Evolutionary conservation across 2,888 invertebrate species (phyloP).

Genomic region (Fissipunctia ypsillon): DNA sequence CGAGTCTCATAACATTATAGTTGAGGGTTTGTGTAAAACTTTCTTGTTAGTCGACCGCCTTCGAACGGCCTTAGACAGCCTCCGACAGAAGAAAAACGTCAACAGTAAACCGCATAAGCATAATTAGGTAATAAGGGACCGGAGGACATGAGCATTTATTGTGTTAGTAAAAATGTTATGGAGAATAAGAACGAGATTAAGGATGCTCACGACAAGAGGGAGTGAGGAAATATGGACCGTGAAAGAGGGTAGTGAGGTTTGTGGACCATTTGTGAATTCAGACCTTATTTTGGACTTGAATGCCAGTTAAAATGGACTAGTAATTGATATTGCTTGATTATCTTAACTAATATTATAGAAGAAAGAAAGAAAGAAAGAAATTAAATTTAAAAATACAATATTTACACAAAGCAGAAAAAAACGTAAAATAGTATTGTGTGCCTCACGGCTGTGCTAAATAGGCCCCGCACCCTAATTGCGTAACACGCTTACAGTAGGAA

Average conservation of each 20-base stretch:
- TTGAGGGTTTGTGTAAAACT: neutral
- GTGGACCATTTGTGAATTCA: neutral
- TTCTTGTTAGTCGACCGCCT: neutral
- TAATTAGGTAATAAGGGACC: slow-evolving; percentile 36
- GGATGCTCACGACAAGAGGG: slow-evolving; percentile 13
- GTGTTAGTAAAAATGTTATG: slow-evolving; percentile 39
- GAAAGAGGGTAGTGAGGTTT: too few species aligned
- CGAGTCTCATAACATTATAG: too few species aligned
- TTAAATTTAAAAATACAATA: too few species aligned
- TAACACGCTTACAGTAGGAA: too few species aligned
- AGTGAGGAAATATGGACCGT: slow-evolving; percentile 18
- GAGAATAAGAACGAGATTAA: slow-evolving; percentile 27
- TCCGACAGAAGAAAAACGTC: slow-evolving; percentile 14
- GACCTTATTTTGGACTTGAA: neutral
- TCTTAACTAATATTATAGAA: too few species aligned
- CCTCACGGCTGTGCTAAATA: too few species aligned
- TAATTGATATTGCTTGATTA: too few species aligned
- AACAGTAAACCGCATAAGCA: slow-evolving; percentile 37
- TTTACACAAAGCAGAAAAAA: too few species aligned
- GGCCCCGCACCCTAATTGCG: too few species aligned
- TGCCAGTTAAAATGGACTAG: neutral
- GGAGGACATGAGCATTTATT: slow-evolving; percentile 7
- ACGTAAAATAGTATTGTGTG: too few species aligned
- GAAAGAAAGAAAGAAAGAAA: too few species aligned
- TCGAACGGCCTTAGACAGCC: neutral